These are phyloP conservation scores for Rhagologus leucostigma DNA, from an alignment of 2,113 vertebrate genomes.

Conservation along the genomic window DNA sequence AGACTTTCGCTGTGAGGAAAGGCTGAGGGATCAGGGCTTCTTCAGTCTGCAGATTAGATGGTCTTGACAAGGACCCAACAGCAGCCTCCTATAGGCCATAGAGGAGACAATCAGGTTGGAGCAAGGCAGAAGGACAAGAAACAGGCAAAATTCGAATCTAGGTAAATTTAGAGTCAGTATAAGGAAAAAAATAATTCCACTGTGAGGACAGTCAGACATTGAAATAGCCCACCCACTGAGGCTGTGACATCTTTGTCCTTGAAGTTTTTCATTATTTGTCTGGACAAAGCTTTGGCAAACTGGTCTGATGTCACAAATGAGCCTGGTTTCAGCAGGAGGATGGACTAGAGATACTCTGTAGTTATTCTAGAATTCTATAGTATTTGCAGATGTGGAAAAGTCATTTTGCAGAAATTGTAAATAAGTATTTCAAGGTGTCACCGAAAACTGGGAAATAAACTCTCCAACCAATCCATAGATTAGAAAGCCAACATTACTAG, in stretches of 20 bases:
- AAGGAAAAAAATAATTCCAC: not conserved
- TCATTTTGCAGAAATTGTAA: not conserved
- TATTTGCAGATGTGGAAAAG: not conserved
- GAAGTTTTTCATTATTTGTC: not conserved
- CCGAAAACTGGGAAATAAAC: accelerated
- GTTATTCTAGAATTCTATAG: not conserved
- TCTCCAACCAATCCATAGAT: not conserved
- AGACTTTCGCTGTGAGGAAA: not conserved
- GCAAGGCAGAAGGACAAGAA: not conserved
- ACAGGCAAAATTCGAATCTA: not conserved
- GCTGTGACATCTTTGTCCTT: not conserved
- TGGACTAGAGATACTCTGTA: not conserved
- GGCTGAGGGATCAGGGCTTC: not conserved
- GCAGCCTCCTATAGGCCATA: not conserved
- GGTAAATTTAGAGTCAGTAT: not conserved
- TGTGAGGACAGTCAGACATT: not conserved
- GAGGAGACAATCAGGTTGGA: not conserved
- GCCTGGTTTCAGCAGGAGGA: not conserved
- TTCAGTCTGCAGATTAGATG: not conserved
- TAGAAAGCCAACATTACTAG: not conserved
- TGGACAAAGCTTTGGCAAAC: not conserved
- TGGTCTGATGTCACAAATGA: not conserved
- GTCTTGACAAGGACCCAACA: not conserved
- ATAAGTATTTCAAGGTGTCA: not conserved
- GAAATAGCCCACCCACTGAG: not conserved